Evolutionary conservation across 2,113 vertebrate species (phyloP).

Genomic region (Thermophis baileyi): DNA sequence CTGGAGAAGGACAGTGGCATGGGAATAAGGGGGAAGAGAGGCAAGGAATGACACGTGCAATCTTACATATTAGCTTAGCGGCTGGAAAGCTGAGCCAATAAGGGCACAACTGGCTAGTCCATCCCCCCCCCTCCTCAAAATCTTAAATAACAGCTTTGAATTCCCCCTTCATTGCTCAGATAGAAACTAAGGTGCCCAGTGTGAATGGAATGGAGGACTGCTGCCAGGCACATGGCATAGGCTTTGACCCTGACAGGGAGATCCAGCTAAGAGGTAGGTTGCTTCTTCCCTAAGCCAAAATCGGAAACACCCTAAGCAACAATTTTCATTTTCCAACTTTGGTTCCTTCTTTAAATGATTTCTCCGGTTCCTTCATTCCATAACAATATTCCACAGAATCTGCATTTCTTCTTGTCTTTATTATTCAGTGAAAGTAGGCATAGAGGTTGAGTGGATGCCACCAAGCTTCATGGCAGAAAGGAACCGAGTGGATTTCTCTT

Average conservation of each 20-base stretch:
- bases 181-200: slow-evolving; percentile 52
- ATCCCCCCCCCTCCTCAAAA: background rate
- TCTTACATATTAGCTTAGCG: slow-evolving; percentile 41
- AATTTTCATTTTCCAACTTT: slow-evolving; percentile 39
- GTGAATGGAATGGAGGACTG: slow-evolving; percentile 52
- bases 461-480: background rate
- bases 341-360: slow-evolving; percentile 34
- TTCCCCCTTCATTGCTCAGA: slow-evolving; percentile 19
- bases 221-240: slow-evolving; percentile 49
- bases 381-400: background rate
- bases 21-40: slow-evolving; percentile 3
- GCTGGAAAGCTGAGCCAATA: slow-evolving; percentile 48
- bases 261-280: slow-evolving; percentile 59
- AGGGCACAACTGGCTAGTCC: slow-evolving; percentile 41
- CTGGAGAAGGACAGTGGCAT: background rate
- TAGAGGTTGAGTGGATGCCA: rapidly evolving
- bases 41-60: slow-evolving; percentile 39
- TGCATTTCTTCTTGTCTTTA: background rate
- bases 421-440: rapidly evolving
- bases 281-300: slow-evolving; percentile 39
- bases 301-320: slow-evolving; percentile 28
- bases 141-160: slow-evolving; percentile 52
- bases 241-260: slow-evolving; percentile 42
- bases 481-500: background rate
- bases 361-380: background rate